Conservation (phyloP, 2,113 vertebrate genomes). For the Callospermophilus lateralis region DNA sequence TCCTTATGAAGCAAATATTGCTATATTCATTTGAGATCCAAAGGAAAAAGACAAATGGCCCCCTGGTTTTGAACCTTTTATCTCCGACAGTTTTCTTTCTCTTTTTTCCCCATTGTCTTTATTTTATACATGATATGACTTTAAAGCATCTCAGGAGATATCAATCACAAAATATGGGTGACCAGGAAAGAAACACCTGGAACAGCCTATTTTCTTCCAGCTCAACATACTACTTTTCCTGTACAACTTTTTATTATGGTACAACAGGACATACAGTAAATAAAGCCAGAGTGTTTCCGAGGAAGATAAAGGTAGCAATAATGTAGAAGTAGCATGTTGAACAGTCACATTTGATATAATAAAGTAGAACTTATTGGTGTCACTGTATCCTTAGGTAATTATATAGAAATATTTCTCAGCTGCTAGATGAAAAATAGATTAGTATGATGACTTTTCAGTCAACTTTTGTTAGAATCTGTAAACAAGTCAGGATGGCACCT, state of each 20-base stretch:
- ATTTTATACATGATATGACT: not conserved
- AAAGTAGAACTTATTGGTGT: not conserved
- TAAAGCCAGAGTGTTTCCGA: not conserved
- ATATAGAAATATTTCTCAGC: not conserved
- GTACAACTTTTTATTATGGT: conserved; percentile 14
- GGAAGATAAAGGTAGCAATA: not conserved
- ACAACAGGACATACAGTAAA: not conserved
- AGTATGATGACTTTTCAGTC: not conserved
- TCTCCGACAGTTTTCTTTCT: not conserved
- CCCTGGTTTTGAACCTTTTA: not conserved
- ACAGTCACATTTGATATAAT: not conserved
- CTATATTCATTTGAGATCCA: not conserved
- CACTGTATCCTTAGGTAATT: not conserved
- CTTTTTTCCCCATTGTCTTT: not conserved
- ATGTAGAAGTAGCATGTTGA: not conserved
- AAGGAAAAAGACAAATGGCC: not conserved
- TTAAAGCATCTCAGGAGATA: conserved; percentile 10
- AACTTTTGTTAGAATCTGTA: too few relatives aligned
- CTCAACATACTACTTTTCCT: not conserved
- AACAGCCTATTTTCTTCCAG: not conserved
- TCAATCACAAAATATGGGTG: not conserved
- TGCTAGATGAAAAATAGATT: not conserved
- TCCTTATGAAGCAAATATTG: not conserved
- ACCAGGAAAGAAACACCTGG: not conserved
- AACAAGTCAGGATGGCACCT: too few relatives aligned